Conservation (phyloP, 2,113 vertebrate species). For the human region DNA sequence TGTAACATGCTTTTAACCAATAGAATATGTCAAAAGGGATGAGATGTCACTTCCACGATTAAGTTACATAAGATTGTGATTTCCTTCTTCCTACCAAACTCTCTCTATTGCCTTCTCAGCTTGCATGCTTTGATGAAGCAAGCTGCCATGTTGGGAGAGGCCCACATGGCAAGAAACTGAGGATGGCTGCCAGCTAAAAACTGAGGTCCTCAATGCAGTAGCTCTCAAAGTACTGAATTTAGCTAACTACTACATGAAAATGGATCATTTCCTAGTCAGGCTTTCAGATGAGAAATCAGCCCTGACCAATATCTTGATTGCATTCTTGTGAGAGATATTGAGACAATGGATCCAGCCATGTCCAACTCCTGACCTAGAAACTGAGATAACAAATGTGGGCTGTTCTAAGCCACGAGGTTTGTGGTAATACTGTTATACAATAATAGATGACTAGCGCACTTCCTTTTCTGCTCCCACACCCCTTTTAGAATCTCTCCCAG, state of each 20-base stretch:
- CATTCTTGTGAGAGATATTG: not conserved
- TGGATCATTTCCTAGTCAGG: not conserved
- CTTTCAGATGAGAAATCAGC: conserved; percentile 33
- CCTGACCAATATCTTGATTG: not conserved
- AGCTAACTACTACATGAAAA: not conserved
- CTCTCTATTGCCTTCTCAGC: not conserved
- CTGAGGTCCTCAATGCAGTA: not conserved
- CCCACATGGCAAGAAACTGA: not conserved
- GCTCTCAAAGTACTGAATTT: not conserved
- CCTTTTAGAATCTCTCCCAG: not conserved
- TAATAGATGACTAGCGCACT: not conserved
- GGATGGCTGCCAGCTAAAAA: not conserved
- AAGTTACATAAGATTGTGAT: not conserved
- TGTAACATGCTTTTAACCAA: not conserved
- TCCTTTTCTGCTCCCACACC: not conserved
- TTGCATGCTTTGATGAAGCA: not conserved
- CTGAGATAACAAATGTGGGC: not conserved
- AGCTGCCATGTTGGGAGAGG: not conserved
- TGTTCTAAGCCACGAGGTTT: not conserved
- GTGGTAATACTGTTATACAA: not conserved
- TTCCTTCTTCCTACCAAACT: not conserved
- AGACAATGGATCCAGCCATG: not conserved
- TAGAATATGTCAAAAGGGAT: not conserved
- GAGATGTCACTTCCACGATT: not conserved
- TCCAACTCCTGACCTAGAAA: not conserved